phyloP scores from a whole-genome alignment of 2,797 vertebrate genomes.

The Pteronotus mesoamericanus region DNA sequence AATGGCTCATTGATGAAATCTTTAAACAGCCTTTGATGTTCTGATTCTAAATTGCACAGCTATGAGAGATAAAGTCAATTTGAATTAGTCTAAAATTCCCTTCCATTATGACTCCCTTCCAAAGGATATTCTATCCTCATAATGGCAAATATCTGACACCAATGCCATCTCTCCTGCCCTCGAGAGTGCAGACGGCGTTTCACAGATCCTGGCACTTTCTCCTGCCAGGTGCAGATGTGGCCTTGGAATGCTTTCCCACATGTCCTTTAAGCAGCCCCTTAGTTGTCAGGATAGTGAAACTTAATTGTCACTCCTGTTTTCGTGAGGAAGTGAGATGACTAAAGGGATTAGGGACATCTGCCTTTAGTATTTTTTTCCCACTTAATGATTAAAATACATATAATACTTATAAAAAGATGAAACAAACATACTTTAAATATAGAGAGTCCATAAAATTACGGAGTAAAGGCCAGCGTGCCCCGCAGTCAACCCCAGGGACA shows the following conservation, averaged over 20 bases:
- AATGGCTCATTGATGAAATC: not conserved
- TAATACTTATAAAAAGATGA: not conserved
- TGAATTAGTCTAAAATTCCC: not conserved
- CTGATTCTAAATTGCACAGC: not conserved
- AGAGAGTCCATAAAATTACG: not conserved
- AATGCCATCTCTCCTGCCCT: not conserved
- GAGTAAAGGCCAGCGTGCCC: not conserved
- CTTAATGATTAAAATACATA: not conserved
- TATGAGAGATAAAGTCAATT: not conserved
- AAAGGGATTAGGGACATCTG: not conserved
- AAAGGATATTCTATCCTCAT: not conserved
- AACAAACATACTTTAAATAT: not conserved
- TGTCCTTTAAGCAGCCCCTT: not conserved
- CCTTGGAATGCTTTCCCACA: not conserved
- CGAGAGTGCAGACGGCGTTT: not conserved
- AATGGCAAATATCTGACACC: not conserved
- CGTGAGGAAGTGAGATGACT: not conserved
- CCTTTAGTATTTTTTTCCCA: not conserved
- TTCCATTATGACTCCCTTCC: not conserved
- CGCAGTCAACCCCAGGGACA: not conserved
- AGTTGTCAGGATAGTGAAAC: not conserved
- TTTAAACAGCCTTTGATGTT: not conserved
- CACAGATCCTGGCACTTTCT: not conserved
- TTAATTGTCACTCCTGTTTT: not conserved
- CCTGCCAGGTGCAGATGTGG: not conserved